Evolutionary conservation across 2,888 invertebrate species (phyloP).

Genomic region (Rhopalosiphum nymphaeae): DNA sequence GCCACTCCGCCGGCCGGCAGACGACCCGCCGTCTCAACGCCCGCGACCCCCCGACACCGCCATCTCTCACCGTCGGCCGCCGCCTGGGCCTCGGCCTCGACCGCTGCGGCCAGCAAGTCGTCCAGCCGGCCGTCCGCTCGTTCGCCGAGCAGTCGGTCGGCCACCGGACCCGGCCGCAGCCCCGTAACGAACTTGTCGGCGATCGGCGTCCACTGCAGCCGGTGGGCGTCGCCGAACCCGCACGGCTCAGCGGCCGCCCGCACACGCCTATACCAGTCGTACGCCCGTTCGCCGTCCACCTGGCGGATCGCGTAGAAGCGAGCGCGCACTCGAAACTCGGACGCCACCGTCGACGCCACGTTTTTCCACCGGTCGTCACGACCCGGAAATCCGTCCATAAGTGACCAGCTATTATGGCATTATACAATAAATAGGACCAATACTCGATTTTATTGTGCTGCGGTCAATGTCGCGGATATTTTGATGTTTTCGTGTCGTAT

Average conservation of each 20-base stretch:
- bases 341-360: neutral
- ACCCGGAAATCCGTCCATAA: neutral
- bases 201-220: neutral
- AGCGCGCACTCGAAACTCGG: slow-evolving; percentile 35
- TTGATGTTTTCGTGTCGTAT: too few species aligned
- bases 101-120: slow-evolving; percentile 21
- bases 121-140: neutral
- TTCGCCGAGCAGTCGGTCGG: slow-evolving; percentile 40
- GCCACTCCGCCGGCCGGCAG: neutral
- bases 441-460: too few species aligned
- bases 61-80: neutral
- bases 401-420: too few species aligned
- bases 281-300: slow-evolving; percentile 32
- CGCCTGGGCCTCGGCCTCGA: neutral
- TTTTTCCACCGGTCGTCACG: neutral
- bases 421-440: too few species aligned
- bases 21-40: too few species aligned
- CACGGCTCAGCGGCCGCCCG: slow-evolving; percentile 34
- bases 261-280: slow-evolving; percentile 49
- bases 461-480: too few species aligned
- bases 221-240: neutral
- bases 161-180: slow-evolving; percentile 42
- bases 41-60: neutral
- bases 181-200: slow-evolving; percentile 55
- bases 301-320: slow-evolving; percentile 45